These are phyloP conservation scores for Drosophila nigromelanica DNA, from an alignment of 1,140 invertebrate species.

Conservation along the genomic window DNA sequence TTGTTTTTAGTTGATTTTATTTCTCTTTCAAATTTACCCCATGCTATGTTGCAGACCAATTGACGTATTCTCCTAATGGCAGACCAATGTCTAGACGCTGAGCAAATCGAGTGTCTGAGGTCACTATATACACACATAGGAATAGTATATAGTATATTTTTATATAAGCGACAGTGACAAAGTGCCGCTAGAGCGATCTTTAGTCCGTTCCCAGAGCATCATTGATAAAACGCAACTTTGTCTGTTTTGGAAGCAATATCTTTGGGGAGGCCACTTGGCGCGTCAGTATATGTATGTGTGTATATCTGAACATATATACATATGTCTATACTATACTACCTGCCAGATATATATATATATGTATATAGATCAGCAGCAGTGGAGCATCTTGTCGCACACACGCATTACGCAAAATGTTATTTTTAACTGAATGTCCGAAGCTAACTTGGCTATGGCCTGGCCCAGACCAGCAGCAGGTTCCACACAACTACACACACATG, in stretches of 20 bases:
- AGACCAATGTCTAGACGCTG: constrained; percentile 73
- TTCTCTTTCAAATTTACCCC: constrained; percentile 26
- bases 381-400: constrained; percentile 56
- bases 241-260: constrained; percentile 56
- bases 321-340: constrained; percentile 3
- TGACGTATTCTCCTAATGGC: constrained; percentile 65
- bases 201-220: constrained; percentile 10
- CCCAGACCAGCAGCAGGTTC: constrained; percentile 51
- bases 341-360: constrained; percentile 19
- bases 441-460: constrained; percentile 56
- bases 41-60: constrained; percentile 57
- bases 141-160: constrained; percentile 3
- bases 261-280: constrained; percentile 68
- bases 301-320: background rate
- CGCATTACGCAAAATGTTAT: constrained; percentile 82
- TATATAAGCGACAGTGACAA: constrained; percentile 41
- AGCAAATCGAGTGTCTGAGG: constrained; percentile 64
- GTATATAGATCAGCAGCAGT: constrained; percentile 38
- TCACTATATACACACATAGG: constrained; percentile 32
- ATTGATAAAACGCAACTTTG: constrained; percentile 65
- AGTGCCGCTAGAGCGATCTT: constrained; percentile 3
- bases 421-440: constrained; percentile 75
- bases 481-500: constrained; percentile 18
- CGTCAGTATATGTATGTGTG: constrained; percentile 5
- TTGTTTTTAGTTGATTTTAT: constrained; percentile 16